phyloP scores from a whole-genome alignment of 2,797 vertebrate genomes.

The Rachycentron canadum region DNA sequence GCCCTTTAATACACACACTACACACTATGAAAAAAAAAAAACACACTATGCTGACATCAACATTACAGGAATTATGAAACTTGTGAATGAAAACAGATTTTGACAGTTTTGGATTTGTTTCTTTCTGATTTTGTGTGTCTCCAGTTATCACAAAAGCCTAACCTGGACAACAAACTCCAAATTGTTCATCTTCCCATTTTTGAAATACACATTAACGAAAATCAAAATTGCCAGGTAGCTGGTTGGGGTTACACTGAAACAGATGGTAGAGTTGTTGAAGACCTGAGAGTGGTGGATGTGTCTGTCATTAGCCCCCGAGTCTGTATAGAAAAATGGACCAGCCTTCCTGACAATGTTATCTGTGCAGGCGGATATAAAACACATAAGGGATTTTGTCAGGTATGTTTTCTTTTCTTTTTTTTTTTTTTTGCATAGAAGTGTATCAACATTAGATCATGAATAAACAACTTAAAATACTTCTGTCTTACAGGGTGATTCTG shows the following conservation, averaged over 20 bases:
- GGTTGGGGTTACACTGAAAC: neutral
- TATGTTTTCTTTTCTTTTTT: neutral
- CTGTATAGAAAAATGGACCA: neutral
- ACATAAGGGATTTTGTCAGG: neutral
- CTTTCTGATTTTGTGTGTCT: no score
- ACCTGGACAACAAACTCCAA: neutral
- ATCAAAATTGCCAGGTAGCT: neutral
- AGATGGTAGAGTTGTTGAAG: neutral
- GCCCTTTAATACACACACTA: no score
- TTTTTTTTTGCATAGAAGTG: neutral
- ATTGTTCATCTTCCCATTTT: neutral
- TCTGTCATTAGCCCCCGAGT: neutral
- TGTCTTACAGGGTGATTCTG: constrained; percentile 74
- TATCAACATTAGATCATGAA: neutral
- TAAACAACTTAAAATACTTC: neutral
- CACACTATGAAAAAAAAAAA: neutral
- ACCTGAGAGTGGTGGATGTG: neutral
- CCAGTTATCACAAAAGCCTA: neutral
- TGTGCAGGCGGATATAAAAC: neutral
- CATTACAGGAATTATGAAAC: no score
- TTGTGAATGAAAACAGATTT: no score
- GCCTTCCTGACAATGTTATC: neutral
- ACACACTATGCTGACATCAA: no score
- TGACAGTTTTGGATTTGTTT: no score
- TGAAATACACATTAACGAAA: neutral